Base-by-base conservation (phyloP, 2,888 invertebrate genomes). In the Nomada goodeniana region DNA sequence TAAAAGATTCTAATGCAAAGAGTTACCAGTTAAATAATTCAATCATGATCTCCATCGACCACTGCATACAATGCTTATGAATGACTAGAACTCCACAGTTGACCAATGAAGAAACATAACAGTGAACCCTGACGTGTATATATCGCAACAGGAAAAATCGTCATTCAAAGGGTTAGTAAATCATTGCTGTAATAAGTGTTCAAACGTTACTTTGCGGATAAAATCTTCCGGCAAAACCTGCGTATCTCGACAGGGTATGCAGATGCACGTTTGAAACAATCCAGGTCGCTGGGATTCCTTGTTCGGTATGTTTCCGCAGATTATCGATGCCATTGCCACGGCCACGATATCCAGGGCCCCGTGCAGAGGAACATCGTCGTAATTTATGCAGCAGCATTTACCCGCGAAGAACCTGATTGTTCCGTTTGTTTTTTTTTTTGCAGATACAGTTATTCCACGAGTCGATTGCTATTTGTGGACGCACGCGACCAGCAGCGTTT, bases 341-440 rank as follows among this genome's bases (percentile, higher is more conserved):
- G 57, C 20, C 9, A 71, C 68, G 0, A 84, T 55, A 36, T 86
- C 76, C 44, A 88, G 57, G 9, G 86, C 80, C 18, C 81, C 83
- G 53, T 80, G 76, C 13, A 85, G 55, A 26, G 83, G 83, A 53
- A 90, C 71, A 50, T 71, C 74, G 1, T 82, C 74, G 36, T 67
- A 76, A 59, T 76, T 53, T 11, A 70, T 36, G 36, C n/a, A 20
- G 15, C 57, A 57, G 11, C 64, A 77, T 18, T 64, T 78, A 0
- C 60, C 26, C 20, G 67, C 60, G 13, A 67, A 87, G 26, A 72
- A 79, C 36, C 86, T 88, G 59, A 44, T 71, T 36, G 36, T 36
- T 36, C 5, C 7, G 5, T 36, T 36, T 57, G n/a, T 57, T 57
- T 55, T 55, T 55, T 57, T 52, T 61, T 55, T 59, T 42, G 1